Evolutionary conservation across 37 sponge, comb jelly and placozoan species (phyloP).

Genomic region (Crambe crambe): DNA sequence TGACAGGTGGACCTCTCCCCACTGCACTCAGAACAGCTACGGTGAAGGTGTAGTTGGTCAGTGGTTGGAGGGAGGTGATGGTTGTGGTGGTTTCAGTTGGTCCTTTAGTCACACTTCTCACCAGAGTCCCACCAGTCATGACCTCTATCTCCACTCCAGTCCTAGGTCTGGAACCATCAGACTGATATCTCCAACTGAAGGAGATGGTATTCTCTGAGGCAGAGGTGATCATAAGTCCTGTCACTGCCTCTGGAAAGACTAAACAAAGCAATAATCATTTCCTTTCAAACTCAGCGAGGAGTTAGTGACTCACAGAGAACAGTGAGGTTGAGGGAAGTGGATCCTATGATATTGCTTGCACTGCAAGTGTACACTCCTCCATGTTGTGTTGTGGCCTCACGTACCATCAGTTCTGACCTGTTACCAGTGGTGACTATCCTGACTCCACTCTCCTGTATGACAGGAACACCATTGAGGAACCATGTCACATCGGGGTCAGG

Average conservation of each 20-base stretch:
- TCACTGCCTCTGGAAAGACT: not conserved
- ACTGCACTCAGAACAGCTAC: not conserved
- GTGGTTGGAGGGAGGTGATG: not conserved
- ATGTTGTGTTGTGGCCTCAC: not conserved
- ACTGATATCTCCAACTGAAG: not conserved
- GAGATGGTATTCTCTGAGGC: not conserved
- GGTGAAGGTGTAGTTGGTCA: not conserved
- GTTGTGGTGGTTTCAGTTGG: not conserved
- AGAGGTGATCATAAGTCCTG: not conserved
- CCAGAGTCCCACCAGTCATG: not conserved
- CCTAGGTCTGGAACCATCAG: not conserved
- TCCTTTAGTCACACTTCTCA: not conserved
- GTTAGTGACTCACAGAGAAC: not conserved
- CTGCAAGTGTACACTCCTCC: not conserved
- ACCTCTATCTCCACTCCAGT: not conserved
- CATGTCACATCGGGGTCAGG: not conserved
- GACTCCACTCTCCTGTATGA: not conserved
- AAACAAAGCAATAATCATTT: not conserved
- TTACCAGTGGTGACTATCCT: not conserved
- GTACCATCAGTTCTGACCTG: not conserved
- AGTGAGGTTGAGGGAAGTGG: not conserved
- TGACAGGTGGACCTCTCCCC: not conserved
- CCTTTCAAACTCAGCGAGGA: no score
- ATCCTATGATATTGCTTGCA: not conserved
- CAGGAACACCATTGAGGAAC: not conserved